phyloP scores from a whole-genome alignment of 2,888 invertebrate genomes.

The Zaprionus bogoriensis region DNA sequence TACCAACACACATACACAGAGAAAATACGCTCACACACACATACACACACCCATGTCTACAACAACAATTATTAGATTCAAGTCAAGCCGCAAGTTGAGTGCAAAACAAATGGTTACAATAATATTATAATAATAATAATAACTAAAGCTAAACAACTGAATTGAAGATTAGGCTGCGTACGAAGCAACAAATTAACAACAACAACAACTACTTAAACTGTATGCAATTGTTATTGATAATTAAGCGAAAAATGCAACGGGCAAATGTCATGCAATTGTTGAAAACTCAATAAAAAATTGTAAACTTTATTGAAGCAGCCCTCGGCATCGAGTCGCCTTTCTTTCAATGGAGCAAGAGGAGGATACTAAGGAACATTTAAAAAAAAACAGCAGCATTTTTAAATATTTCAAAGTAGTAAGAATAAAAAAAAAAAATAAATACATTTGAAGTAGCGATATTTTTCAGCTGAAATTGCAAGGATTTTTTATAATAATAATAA shows the following conservation, averaged over 20 bases:
- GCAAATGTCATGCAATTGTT: constrained; percentile 59
- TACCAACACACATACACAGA: background rate
- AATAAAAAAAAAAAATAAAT: no score
- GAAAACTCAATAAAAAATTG: constrained; percentile 62
- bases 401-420: no score
- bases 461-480: no score
- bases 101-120: constrained; percentile 46
- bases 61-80: constrained; percentile 37
- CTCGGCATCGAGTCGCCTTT: no score
- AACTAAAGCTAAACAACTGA: constrained; percentile 29
- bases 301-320: constrained; percentile 3
- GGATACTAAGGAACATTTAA: no score
- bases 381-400: no score
- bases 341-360: no score
- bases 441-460: no score
- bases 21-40: constrained; percentile 4
- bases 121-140: constrained; percentile 35
- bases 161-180: constrained; percentile 26
- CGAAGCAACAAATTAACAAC: constrained; percentile 11
- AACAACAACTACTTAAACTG: constrained; percentile 32
- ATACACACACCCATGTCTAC: background rate
- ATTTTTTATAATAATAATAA: no score
- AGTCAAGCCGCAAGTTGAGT: constrained; percentile 56
- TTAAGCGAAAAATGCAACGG: constrained; percentile 49
- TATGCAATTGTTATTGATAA: constrained; percentile 69